phyloP scores from a whole-genome alignment of 2,113 vertebrate species.

The Gobiocypris rarus region DNA sequence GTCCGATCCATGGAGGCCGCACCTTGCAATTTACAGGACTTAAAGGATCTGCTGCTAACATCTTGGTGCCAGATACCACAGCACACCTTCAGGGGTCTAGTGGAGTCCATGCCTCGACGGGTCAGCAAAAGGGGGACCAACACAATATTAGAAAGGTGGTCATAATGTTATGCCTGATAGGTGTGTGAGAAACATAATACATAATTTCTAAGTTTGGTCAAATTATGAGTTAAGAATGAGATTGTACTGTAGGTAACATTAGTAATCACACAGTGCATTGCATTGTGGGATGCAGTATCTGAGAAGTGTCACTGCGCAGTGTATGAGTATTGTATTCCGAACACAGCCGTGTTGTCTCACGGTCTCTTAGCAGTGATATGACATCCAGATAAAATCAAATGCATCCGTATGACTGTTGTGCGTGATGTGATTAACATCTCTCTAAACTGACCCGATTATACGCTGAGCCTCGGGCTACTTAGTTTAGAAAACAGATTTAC shows the following conservation, averaged over 20 bases:
- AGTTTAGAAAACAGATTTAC: constrained; percentile 7
- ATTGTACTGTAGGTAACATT: too few relatives aligned
- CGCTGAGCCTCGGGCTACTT: neutral
- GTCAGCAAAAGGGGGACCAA: too few relatives aligned
- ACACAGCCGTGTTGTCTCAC: neutral
- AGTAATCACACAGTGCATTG: too few relatives aligned
- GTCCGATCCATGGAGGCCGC: too few relatives aligned
- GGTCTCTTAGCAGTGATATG: neutral
- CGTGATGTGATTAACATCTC: constrained; percentile 14
- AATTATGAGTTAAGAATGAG: neutral
- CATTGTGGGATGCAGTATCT: neutral
- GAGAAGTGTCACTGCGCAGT: neutral
- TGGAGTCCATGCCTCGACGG: too few relatives aligned
- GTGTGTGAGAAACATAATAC: neutral
- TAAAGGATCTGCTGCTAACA: too few relatives aligned
- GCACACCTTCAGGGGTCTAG: too few relatives aligned
- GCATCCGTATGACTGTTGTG: neutral
- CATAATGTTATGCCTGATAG: too few relatives aligned
- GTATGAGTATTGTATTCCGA: neutral
- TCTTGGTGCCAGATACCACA: too few relatives aligned
- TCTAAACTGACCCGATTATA: neutral
- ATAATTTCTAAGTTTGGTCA: neutral
- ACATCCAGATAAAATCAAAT: neutral
- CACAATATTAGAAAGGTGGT: too few relatives aligned
- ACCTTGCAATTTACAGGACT: too few relatives aligned